A percentile compares a stretch with the other conserved stretches of the same genome.
These are phyloP conservation scores for Fissipunctia ypsillon DNA, from an alignment of 2,888 invertebrate species.

Conservation along the genomic window DNA sequence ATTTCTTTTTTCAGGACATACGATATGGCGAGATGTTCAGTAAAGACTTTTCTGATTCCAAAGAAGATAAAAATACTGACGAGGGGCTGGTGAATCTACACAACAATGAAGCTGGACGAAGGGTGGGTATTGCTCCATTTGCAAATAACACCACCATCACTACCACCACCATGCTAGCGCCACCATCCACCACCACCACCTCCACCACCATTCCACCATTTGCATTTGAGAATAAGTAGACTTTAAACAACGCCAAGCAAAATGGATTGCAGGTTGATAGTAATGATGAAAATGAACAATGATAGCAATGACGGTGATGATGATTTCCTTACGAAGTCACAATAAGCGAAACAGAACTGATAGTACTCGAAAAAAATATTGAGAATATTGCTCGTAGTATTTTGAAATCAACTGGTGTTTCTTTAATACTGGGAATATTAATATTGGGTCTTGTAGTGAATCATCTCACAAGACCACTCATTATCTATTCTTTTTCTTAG, in stretches of 20 bases:
- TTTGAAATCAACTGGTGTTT: too few species aligned
- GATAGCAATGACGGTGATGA: not conserved
- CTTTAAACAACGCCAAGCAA: not conserved
- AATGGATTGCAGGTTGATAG: not conserved
- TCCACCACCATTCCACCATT: too few species aligned
- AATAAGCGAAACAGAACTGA: not conserved
- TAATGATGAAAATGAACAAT: not conserved
- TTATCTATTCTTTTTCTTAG: too few species aligned
- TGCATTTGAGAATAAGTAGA: not conserved
- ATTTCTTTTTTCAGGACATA: constrained; percentile 91
- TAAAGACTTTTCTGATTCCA: constrained; percentile 95
- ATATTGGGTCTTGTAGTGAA: not conserved
- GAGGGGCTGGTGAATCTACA: constrained; percentile 97
- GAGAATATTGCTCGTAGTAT: too few species aligned
- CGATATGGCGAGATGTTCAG: constrained; percentile 96
- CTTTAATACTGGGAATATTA: not conserved
- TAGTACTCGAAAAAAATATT: not conserved
- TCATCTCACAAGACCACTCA: not conserved
- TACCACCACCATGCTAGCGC: too few species aligned
- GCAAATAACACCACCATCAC: too few species aligned
- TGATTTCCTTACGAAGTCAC: not conserved
- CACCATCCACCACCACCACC: too few species aligned
- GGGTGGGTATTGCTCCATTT: constrained; percentile 89
- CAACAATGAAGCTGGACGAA: constrained; percentile 97
- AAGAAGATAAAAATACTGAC: constrained; percentile 93